These are phyloP conservation scores for Cartodere bifasciata DNA, from an alignment of 2,888 invertebrate genomes.

Conservation along the genomic window DNA sequence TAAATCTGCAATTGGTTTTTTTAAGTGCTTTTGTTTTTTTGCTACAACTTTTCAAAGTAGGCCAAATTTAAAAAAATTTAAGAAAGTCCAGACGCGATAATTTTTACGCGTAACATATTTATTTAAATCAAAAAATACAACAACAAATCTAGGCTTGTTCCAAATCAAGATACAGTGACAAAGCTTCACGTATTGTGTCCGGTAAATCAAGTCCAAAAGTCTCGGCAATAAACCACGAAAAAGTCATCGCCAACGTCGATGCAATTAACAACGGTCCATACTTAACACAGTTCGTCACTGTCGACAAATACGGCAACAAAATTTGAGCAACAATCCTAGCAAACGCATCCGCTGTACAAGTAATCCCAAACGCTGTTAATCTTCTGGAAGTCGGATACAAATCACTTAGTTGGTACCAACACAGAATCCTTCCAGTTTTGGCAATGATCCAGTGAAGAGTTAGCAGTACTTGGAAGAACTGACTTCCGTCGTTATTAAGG, in stretches of 20 bases:
- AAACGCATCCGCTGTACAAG: slow-evolving; percentile 6
- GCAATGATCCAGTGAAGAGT: slow-evolving; percentile 6
- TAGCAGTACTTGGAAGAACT: slow-evolving; percentile 1
- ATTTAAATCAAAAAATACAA: no score
- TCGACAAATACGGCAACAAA: slow-evolving; percentile 2
- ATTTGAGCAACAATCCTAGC: slow-evolving; percentile 8
- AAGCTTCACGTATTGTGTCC: slow-evolving; percentile 7
- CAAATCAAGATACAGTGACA: no score
- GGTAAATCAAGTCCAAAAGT: slow-evolving; percentile 5
- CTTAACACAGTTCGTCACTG: slow-evolving; percentile 2
- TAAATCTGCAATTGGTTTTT: no score
- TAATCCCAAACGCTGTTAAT: slow-evolving; percentile 7
- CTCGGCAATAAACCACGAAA: slow-evolving; percentile 5
- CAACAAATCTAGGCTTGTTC: no score
- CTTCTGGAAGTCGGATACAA: slow-evolving; percentile 8
- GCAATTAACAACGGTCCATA: slow-evolving; percentile 7
- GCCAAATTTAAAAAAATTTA: no score
- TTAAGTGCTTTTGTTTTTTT: no score
- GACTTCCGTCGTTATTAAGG: slow-evolving; percentile 2
- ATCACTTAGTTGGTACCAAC: slow-evolving; percentile 7
- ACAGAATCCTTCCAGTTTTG: slow-evolving; percentile 6
- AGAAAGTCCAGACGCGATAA: no score
- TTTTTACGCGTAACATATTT: no score
- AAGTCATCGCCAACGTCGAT: slow-evolving; percentile 3
- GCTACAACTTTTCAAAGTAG: no score